phyloP scores from a whole-genome alignment of 2,797 vertebrate species.

The Otolemur crassicaudatus region DNA sequence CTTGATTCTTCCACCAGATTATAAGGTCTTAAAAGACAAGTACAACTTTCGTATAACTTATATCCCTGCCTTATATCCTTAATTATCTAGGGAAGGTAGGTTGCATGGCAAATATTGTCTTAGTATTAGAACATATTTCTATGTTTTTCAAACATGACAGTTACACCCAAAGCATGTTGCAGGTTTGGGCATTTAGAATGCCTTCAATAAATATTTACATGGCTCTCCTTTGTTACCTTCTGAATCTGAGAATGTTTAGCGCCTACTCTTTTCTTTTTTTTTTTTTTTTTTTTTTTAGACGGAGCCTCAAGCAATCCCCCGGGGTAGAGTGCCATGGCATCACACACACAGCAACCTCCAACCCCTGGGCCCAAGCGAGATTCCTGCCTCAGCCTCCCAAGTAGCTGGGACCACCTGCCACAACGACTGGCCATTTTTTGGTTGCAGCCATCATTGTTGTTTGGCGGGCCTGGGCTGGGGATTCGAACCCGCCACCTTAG shows the following conservation, averaged over 20 bases:
- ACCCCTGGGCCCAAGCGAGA: no score
- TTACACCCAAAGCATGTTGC: conserved; percentile 47
- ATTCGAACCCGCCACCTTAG: no score
- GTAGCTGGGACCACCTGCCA: no score
- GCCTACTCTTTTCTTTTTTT: conserved; percentile 51
- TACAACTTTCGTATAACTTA: conserved; percentile 56
- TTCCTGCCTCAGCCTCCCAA: no score
- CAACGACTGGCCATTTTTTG: no score
- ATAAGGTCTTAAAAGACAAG: conserved; percentile 63
- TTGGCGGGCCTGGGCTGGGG: no score
- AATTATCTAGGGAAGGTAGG: conserved; percentile 48
- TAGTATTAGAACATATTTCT: conserved; percentile 56
- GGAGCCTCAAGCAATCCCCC: no score
- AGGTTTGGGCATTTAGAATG: conserved; percentile 42
- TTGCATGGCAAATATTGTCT: conserved; percentile 51
- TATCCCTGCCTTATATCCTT: conserved; percentile 21
- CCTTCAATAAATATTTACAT: conserved; percentile 52
- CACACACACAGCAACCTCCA: no score
- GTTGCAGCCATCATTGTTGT: no score
- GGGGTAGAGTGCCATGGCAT: no score
- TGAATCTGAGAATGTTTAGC: conserved; percentile 46
- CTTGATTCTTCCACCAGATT: conserved; percentile 59
- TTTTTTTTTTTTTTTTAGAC: no score
- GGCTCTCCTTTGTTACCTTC: conserved; percentile 5
- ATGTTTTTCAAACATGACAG: not conserved